Evolutionary conservation across 1,140 invertebrate genomes (phyloP), one percentile per base, ranked within the genome.

Genomic region (Penaeus vannamei): DNA sequence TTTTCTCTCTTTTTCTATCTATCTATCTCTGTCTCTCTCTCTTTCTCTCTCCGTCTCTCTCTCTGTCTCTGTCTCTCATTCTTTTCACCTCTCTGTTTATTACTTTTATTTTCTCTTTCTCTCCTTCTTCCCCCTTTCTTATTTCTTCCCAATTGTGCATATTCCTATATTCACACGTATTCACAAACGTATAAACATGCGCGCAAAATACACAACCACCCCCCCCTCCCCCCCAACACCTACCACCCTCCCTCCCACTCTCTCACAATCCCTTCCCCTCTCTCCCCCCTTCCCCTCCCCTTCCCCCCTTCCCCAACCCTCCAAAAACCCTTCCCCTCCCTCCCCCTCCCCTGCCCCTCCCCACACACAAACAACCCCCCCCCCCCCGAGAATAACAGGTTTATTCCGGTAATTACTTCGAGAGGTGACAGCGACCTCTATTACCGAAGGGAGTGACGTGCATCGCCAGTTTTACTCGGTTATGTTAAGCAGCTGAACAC

Each of bases 31-130:
- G 32, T 80, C 32, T 26, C 23, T 22, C 23, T 26, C 46, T 53
- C 12, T 36, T 26, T 80, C 46, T 23, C 72, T 23, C 29, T 22
- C 26, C n/a, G 4, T 42, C 72, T 36, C 77, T 80, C 36, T 53
- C 77, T 42, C 77, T 80, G 26, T 53, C 77, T 26, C 77, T 29
- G 1, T 53, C 22, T 53, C 36, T 53, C 42, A 19, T 14, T 36
- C 72, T 77, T 1, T 26, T 14, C 17, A 23, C n/a, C 72, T 77
- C 72, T 77, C 26, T 77, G 23, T 77, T n/a, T 77, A 22, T 77
- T n/a, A 26, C 72, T 77, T n/a, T 77, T n/a, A 26, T n/a, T 77
- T n/a, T 77, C 72, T 26, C 29, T 79, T 32, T 32, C 76, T 79
- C 76, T 79, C 29, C 36, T 42, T 4, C 8, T 42, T 79, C 76